Base-by-base conservation (phyloP, 2,113 vertebrate genomes). In the Isurus oxyrinchus region DNA sequence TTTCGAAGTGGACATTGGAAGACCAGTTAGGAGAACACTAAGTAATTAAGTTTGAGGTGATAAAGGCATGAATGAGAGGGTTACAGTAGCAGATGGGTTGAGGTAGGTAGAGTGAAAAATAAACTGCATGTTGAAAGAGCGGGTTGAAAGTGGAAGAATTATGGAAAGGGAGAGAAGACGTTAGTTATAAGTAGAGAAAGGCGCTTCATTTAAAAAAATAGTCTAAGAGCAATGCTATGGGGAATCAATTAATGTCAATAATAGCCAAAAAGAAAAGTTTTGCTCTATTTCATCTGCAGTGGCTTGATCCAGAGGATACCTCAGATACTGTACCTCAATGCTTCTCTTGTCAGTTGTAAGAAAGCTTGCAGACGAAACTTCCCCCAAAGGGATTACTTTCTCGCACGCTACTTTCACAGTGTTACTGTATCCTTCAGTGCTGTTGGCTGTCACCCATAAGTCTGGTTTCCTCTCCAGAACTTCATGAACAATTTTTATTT, bases 401-500 rank as follows among this genome's bases (percentile, higher is more conserved):
- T 95, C 66, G 72, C 44, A 53, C 25, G 25, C 94, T 95, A 95
- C 94, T 95, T 69, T 67, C 66, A 49, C 94, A 95, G 67, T 2
- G 27, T 95, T 53, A 95, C 49, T 69, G 67, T 95, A 95, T 95
- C 61, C 90, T 67, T 53, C 94, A 27, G n/a, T 95, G 66, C 66
- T 95, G 11, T 95, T 95, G 94, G 67, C 94, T 95, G 66, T 53
- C 25, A 72, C 63, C 63, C 94, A 95, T 72, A 53, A 95, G 49
- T 72, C 63, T 95, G 66, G 66, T 95, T 95, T 95, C 61, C 67
- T 95, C 21, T 95, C 63, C 94, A 93, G 90, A 95, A 69, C 11
- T 72, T 95, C 66, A 95, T 95, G 63, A 95, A 95, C 94, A 95
- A 49, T 31, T 95, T 95, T 69, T 95, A 40, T 93, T 93, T 93